A percentile compares a stretch with the other conserved stretches of the same genome.
phyloP scores from a whole-genome alignment of 2,888 invertebrate species.

The Hirtodrosophila trivittata region DNA sequence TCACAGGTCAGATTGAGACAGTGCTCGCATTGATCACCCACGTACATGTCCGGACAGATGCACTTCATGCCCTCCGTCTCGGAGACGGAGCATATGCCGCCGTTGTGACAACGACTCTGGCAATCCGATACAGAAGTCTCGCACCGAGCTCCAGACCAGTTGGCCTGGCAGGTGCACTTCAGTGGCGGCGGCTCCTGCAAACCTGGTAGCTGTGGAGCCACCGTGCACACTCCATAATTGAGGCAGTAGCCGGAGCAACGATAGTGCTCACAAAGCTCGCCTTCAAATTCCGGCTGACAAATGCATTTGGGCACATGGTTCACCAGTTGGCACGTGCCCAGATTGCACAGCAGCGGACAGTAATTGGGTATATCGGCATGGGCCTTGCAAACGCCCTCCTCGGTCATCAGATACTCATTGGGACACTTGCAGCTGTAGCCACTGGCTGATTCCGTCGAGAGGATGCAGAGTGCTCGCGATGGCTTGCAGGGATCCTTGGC shows the following conservation, averaged over 20 bases:
- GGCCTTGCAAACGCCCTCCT: conserved; percentile 75
- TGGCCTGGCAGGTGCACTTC: conserved; percentile 86
- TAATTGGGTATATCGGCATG: conserved; percentile 81
- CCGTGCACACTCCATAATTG: conserved; percentile 86
- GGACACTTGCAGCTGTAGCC: conserved; percentile 86
- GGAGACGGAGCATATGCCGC: conserved; percentile 85
- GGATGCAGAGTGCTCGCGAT: conserved; percentile 86
- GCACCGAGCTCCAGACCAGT: conserved; percentile 88
- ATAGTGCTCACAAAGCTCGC: conserved; percentile 88
- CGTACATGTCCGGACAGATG: conserved; percentile 85
- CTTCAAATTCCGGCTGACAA: conserved; percentile 87
- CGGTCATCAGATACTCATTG: conserved; percentile 84
- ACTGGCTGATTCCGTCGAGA: conserved; percentile 83
- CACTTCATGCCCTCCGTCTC: conserved; percentile 84
- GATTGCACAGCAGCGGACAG: conserved; percentile 86
- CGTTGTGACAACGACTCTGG: conserved; percentile 86
- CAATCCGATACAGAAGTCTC: conserved; percentile 86
- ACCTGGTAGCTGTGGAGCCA: conserved; percentile 81
- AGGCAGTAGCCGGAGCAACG: conserved; percentile 88
- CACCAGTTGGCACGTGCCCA: conserved; percentile 86
- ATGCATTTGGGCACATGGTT: conserved; percentile 86
- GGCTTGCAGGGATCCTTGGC: conserved; percentile 86
- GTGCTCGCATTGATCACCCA: conserved; percentile 86
- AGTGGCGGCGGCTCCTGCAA: conserved; percentile 80
- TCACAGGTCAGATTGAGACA: conserved; percentile 86